These are phyloP conservation scores for Pedetes capensis DNA, from an alignment of 2,113 vertebrate species.

Conservation along the genomic window DNA sequence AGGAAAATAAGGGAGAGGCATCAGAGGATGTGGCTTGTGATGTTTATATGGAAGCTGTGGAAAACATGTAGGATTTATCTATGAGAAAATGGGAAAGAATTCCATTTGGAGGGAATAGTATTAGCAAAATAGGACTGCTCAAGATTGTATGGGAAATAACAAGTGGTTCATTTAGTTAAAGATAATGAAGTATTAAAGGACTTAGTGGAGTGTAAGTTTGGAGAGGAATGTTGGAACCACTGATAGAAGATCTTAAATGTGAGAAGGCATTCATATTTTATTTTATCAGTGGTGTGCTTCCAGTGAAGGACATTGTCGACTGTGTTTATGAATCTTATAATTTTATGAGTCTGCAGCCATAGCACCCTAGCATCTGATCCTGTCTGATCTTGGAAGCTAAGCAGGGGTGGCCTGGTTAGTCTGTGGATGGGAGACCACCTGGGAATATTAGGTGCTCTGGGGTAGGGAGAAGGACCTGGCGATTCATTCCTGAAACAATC, in stretches of 20 bases:
- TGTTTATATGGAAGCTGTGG: not conserved
- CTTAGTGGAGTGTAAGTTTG: not conserved
- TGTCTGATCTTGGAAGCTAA: no score
- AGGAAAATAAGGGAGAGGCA: not conserved
- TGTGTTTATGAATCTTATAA: not conserved
- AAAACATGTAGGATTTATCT: conserved; percentile 22
- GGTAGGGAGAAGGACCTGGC: no score
- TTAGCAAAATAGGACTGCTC: conserved; percentile 29
- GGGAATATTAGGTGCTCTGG: no score
- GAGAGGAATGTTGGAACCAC: not conserved
- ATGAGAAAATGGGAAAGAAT: conserved; percentile 34
- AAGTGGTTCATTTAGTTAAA: not conserved
- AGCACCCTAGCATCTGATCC: no score
- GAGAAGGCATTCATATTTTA: not conserved
- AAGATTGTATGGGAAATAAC: not conserved
- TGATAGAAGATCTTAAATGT: not conserved
- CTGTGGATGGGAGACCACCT: no score
- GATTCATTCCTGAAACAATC: no score
- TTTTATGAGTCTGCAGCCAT: no score
- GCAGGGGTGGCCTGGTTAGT: no score
- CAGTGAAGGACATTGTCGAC: not conserved
- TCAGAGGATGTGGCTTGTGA: not conserved
- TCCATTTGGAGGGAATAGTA: not conserved
- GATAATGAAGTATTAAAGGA: not conserved
- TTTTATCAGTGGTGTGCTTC: not conserved